Percentiles rank a stretch among this genome's conserved stretches.
These are phyloP conservation scores for Hypena proboscidalis DNA, from an alignment of 2,888 invertebrate species.

Conservation along the genomic window DNA sequence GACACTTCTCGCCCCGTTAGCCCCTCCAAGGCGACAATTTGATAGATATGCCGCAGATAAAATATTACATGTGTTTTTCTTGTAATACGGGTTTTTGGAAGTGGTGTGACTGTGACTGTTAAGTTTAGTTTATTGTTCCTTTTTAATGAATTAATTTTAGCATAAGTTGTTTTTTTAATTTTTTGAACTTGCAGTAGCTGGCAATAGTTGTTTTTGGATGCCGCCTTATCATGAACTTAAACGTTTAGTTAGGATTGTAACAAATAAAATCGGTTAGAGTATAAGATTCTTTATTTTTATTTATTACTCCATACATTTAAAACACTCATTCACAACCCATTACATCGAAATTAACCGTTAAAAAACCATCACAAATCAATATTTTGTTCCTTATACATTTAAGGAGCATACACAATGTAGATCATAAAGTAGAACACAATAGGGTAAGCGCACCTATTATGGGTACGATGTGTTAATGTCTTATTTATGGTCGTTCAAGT, in stretches of 20 bases:
- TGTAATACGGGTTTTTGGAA: conserved; percentile 34
- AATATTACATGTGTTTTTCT: conserved; percentile 69
- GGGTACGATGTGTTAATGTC: conserved; percentile 81
- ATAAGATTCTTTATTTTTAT: neutral
- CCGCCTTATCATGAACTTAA: neutral
- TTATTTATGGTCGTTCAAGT: conserved; percentile 78
- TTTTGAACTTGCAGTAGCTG: no score
- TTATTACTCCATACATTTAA: neutral
- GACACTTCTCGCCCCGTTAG: conserved; percentile 43
- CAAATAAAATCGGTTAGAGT: no score
- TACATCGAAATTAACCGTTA: neutral
- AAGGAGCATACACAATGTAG: conserved; percentile 39
- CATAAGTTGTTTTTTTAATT: no score
- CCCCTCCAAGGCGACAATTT: conserved; percentile 59
- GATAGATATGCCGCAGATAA: conserved; percentile 62
- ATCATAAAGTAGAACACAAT: conserved; percentile 67
- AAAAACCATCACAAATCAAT: conserved; percentile 14
- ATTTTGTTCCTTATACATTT: conserved; percentile 19
- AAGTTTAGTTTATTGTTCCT: conserved; percentile 47
- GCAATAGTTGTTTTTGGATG: conserved; percentile 8
- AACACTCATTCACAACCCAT: conserved; percentile 1
- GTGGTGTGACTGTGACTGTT: conserved; percentile 36
- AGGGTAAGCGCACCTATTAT: conserved; percentile 67
- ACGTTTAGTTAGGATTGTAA: no score
- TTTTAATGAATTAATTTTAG: no score